A percentile compares a stretch with the other conserved stretches of the same genome.
Conservation (phyloP, 2,113 vertebrate species). For the Neolamprologus tretocephalus region DNA sequence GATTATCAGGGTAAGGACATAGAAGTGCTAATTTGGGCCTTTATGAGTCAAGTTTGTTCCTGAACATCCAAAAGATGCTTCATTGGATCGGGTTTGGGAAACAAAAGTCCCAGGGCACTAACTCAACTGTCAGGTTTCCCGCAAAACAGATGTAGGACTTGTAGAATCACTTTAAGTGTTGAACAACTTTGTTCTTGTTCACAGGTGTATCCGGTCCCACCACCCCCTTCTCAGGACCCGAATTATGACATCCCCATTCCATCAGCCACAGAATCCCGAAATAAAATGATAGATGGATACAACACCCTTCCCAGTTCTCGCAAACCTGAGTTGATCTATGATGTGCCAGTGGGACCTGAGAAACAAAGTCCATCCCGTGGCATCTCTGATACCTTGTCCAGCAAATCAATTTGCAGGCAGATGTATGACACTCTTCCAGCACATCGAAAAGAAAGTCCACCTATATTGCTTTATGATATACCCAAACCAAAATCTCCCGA, state of each 20-base stretch:
- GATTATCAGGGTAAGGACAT: neutral
- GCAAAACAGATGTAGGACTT: neutral
- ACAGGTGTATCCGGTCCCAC: constrained; percentile 73
- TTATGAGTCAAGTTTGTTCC: neutral
- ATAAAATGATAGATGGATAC: constrained; percentile 40
- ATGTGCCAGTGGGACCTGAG: constrained; percentile 71
- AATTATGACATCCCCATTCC: constrained; percentile 59
- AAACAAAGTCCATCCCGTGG: neutral
- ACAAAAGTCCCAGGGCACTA: neutral
- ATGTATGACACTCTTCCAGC: constrained; percentile 44
- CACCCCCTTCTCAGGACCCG: constrained; percentile 51
- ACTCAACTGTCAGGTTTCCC: neutral
- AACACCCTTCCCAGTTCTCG: constrained; percentile 71
- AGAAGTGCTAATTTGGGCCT: neutral
- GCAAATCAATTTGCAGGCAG: neutral
- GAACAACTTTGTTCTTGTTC: neutral
- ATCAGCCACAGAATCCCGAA: neutral
- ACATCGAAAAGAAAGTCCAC: neutral
- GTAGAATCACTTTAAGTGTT: neutral
- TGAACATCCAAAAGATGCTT: neutral
- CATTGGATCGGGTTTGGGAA: neutral
- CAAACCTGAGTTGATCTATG: constrained; percentile 84
- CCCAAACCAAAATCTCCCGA: constrained; percentile 45
- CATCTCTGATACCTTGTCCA: constrained; percentile 11
- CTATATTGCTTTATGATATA: constrained; percentile 53